These are phyloP conservation scores for Drosophila dives DNA, from an alignment of 2,888 invertebrate genomes.

Conservation along the genomic window DNA sequence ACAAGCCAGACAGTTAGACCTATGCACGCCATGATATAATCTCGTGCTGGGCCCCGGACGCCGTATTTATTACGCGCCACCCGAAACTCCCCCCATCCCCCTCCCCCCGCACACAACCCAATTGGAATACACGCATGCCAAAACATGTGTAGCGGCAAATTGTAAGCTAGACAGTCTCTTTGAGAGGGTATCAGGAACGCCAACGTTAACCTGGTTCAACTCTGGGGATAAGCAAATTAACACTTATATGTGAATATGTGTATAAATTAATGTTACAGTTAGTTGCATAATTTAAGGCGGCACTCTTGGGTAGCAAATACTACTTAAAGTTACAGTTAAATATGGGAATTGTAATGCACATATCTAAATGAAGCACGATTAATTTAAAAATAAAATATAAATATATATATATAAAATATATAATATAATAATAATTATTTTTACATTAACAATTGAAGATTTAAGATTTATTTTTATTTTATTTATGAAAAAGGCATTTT, in stretches of 20 bases:
- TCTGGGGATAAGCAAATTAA: slow-evolving; percentile 32
- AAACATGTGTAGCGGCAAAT: slow-evolving; percentile 56
- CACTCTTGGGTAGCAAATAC: neutral
- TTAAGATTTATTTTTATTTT: neutral
- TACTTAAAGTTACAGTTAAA: neutral
- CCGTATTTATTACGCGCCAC: slow-evolving; percentile 65
- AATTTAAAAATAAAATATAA: neutral
- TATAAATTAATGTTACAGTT: neutral
- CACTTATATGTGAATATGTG: slow-evolving; percentile 16
- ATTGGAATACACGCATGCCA: slow-evolving; percentile 30
- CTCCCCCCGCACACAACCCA: neutral
- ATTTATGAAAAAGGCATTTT: neutral
- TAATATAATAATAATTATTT: too few relatives aligned
- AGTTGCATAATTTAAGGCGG: slow-evolving; percentile 1
- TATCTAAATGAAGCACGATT: neutral
- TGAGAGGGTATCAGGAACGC: slow-evolving; percentile 33
- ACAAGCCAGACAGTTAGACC: slow-evolving; percentile 67
- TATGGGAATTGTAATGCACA: neutral
- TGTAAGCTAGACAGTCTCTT: slow-evolving; percentile 14
- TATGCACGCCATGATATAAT: slow-evolving; percentile 76
- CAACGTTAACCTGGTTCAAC: slow-evolving; percentile 14
- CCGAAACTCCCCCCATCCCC: slow-evolving; percentile 34
- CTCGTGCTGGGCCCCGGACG: slow-evolving; percentile 43
- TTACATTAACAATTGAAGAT: neutral
- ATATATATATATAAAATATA: too few relatives aligned